Evolutionary conservation across 2,888 invertebrate species (phyloP).

Genomic region (Xestoiulus laeticollis): DNA sequence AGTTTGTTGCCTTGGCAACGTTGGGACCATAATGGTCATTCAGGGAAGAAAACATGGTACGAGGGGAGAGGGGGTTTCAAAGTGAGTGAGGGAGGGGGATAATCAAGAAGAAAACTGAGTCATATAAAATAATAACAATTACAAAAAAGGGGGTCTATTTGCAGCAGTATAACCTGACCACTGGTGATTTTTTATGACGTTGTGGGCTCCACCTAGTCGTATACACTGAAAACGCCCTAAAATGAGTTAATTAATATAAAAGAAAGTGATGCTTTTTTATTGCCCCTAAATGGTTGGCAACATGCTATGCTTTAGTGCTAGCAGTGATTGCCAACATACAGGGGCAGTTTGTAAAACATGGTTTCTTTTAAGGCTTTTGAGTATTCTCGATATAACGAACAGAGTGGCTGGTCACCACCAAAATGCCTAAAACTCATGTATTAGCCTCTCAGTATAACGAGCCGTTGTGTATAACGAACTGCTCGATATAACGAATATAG

Average conservation of each 20-base stretch:
- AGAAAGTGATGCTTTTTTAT: neutral
- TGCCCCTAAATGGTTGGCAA: neutral
- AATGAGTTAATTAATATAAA: constrained; percentile 26
- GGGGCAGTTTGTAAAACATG: neutral
- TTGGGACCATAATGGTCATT: neutral
- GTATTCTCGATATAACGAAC: no score
- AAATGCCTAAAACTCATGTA: no score
- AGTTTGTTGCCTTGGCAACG: neutral
- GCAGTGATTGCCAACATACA: neutral
- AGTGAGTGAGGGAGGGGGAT: neutral
- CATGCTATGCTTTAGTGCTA: neutral
- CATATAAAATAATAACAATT: constrained; percentile 17
- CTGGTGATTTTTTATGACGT: neutral
- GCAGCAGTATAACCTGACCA: neutral
- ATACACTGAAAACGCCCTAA: neutral
- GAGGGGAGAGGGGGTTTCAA: neutral
- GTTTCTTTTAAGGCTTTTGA: no score
- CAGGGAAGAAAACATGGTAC: neutral
- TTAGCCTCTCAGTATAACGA: no score
- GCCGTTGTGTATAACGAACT: no score
- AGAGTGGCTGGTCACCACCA: no score
- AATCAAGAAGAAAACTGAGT: neutral
- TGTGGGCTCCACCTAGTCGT: neutral
- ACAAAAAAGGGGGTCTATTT: neutral
- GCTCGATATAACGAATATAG: no score